Evolutionary conservation across 2,797 vertebrate genomes (phyloP), one percentile per base, ranked within the genome.

Genomic region (Gila robusta): DNA sequence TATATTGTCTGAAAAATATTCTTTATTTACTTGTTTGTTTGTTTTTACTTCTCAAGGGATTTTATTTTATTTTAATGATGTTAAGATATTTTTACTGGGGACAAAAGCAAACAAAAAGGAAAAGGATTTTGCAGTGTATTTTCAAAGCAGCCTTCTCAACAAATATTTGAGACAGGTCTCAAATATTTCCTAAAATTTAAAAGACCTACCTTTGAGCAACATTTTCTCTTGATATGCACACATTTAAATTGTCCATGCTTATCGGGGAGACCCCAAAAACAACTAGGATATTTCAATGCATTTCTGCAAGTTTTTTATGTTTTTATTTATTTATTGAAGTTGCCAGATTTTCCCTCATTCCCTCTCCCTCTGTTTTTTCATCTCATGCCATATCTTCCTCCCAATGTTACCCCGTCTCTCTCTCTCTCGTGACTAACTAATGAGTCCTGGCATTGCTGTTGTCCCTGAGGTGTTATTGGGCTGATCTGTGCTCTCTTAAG

Each of bases 381-480:
- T 56, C 21, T 66, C 52, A 32, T 54, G 82, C 78, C 79, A 21
- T 39, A 66, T 37, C 11, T 56, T 77, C 79, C 77, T 7, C 83
- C 88, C 83, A 47, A 6, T 16, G 14, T n/a, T 70, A 81, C 83
- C 26, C 37, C 44, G 19, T 70, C 69, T 87, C 87, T 78, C 87
- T 79, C 89, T 87, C 91, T 93, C 92, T 94, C 92, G 93, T 93
- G 92, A 90, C 92, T 91, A 82, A 83, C 90, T 94, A 95, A 95
- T 94, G 91, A 92, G 93, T 94, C 92, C 91, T 94, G 92, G 93
- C 93, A 89, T 89, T 89, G 92, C 91, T 93, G 91, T 87, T 82
- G 93, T 91, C 93, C 91, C 90, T 88, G 92, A 88, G 89, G 91
- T 89, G 74, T 90, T 81, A 88, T 78, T 83, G 86, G 82, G 54